Evolutionary conservation across 2,888 invertebrate genomes (phyloP), one percentile per base, ranked within the genome.

Genomic region (Eurytoma californica): DNA sequence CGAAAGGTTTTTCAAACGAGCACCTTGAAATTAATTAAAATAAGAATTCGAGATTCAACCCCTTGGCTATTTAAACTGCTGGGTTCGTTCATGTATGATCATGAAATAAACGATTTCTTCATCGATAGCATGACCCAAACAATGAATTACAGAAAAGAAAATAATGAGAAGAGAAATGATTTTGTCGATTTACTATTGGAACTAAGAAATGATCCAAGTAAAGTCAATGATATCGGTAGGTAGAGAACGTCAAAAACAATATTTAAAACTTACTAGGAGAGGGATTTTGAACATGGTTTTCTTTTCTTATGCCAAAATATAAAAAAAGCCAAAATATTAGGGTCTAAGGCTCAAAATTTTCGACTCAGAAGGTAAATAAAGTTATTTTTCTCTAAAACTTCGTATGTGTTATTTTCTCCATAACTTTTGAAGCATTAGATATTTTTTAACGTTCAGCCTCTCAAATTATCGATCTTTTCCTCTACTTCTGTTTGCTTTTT

Each of bases 161-260:
- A 89, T 58, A 89, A 89, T 49, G 82, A 91, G n/a, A 84, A 85
- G 30, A 84, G 90, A 57, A 88, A 90, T 39, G 92, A 92, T 83
- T 91, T 91, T 72, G 82, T 92, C 5, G 90, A 91, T 81, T 82
- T 90, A 16, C 84, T 91, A 18, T 86, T 86, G 69, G 88, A 90
- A 4, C 69, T 91, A 20, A 85, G 80, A 47, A 80, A 86, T 1
- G 72, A 86, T 65, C 85, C 87, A 0, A 80, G 80, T 0, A 84
- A 85, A 80, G n/a, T 84, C 18, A 77, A 77, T 0, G 84, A 85
- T 39, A 84, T 87, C 20, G 85, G 87, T 86, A 72, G 77, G 82
- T 67, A 30, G 13, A 3, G 7, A 30, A 30, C 30, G 30, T 24
- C 24, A 63, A 39, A 39, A 67, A n/a, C 39, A 3, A 24, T 60